Evolutionary conservation across 1,140 invertebrate species (phyloP).

Genomic region (Lineus longissimus): DNA sequence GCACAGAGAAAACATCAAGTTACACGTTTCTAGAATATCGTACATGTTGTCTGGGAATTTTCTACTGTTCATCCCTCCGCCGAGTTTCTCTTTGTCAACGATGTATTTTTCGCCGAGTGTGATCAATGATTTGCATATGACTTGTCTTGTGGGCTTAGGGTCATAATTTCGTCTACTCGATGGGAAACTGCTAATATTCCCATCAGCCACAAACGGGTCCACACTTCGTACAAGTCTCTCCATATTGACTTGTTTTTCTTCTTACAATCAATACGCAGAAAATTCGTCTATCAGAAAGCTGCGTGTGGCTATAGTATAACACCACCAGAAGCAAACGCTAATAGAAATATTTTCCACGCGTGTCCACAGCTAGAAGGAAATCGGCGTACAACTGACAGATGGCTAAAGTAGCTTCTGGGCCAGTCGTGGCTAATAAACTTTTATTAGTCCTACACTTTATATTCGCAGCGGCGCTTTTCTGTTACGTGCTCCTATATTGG

Average conservation of each 20-base stretch:
- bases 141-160: background rate
- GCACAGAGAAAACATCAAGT: background rate
- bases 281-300: conserved; percentile 3
- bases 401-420: conserved; percentile 4
- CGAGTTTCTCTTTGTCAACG: conserved; percentile 4
- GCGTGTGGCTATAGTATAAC: background rate
- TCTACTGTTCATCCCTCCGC: conserved; percentile 2
- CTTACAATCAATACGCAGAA: background rate
- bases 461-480: conserved; percentile 3
- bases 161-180: conserved; percentile 4
- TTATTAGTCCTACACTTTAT: conserved; percentile 7
- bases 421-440: conserved; percentile 1
- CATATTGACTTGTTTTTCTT: background rate
- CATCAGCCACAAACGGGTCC: conserved; percentile 1
- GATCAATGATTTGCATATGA: background rate
- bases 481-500: conserved; percentile 8
- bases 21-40: conserved; percentile 7
- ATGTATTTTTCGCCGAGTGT: conserved; percentile 5
- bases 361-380: no score
- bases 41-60: conserved; percentile 7
- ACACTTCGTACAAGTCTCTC: background rate
- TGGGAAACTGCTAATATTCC: conserved; percentile 4
- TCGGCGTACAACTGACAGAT: no score
- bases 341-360: background rate
- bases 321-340: background rate